A percentile compares a stretch with the other conserved stretches of the same genome.
Evolutionary conservation across 2,888 invertebrate genomes (phyloP).

Genomic region (Steinernema carpocapsae): DNA sequence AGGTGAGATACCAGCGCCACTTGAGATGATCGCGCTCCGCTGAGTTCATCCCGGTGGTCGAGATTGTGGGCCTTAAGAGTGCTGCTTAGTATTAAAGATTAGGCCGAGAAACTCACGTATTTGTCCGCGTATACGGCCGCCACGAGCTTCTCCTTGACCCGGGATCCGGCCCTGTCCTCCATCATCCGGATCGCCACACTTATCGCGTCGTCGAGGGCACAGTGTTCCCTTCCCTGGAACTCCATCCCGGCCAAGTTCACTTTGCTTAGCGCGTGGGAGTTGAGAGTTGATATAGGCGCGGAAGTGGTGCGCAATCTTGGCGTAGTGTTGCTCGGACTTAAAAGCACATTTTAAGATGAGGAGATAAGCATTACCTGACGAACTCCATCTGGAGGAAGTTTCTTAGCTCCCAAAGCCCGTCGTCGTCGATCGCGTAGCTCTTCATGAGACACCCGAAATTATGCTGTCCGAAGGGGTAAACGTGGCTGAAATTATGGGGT

Average conservation of each 20-base stretch:
- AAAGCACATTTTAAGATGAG: too few species aligned
- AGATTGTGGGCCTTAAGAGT: background rate
- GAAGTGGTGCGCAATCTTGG: constrained; percentile 59
- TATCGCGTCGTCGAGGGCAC: constrained; percentile 73
- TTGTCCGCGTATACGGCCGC: background rate
- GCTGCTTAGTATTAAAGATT: background rate
- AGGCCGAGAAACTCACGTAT: background rate
- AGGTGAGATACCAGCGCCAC: background rate
- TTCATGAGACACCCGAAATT: constrained; percentile 49
- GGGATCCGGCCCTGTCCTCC: background rate
- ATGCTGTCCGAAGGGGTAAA: constrained; percentile 67
- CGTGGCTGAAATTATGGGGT: constrained; percentile 73
- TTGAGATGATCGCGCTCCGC: background rate
- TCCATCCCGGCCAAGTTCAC: constrained; percentile 68
- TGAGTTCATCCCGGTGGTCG: background rate
- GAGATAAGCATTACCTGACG: too few species aligned
- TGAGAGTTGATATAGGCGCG: constrained; percentile 74
- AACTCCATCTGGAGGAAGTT: constrained; percentile 74
- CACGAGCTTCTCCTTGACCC: constrained; percentile 10
- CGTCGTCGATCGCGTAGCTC: constrained; percentile 73
- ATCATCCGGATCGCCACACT: constrained; percentile 37
- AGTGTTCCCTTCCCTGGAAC: constrained; percentile 74
- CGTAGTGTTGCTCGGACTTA: constrained; percentile 43
- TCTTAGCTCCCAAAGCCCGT: constrained; percentile 75
- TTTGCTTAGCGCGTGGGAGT: constrained; percentile 46